Evolutionary conservation across 2,888 invertebrate species (phyloP), one percentile per base, ranked within the genome.

Genomic region (Andricus quercusramuli): DNA sequence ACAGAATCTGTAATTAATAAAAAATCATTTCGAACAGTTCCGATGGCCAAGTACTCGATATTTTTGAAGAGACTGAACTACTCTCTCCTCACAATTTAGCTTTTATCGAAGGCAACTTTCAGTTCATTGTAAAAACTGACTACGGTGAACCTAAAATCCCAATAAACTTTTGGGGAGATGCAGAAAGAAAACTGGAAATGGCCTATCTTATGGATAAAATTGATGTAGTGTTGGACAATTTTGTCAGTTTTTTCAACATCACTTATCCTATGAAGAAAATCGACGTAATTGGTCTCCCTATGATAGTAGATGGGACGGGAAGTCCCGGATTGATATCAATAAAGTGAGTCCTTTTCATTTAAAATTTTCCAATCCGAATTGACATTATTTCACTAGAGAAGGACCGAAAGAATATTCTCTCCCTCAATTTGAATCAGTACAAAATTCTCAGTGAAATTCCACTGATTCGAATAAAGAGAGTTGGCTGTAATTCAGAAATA

Each of bases 81-180:
- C 94, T 95, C 93, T 94, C 94, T 66, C 94, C 95, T 0, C 94
- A 95, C 86, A 93, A 95, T 81, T 93, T 95, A 25, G 95, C 95
- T 0, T 89, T 93, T 66, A 80, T 89, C 15, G 88, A 90, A 44
- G 91, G 91, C 1, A 88, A 89, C 62, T 83, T 91, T 66, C 85
- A 87, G 51, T 70, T 22, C 13, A 79, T 84, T 1, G 70, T 64
- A 11, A 82, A 85, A 51, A 37, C 86, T 9, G 84, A 82, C 44
- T 22, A 59, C 70, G 17, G 80, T 25, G 82, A 66, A 20, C 5
- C 66, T 64, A 25, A 83, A 32, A 29, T 78, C 78, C 37, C 44
- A 74, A 47, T 84, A 59, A 44, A 74, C 76, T 77, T 85, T 80
- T 81, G 86, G 87, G 79, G 77, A 37, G 68, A 80, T 78, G 9